Evolutionary conservation across 2,113 vertebrate genomes (phyloP), one percentile per base, ranked within the genome.

Genomic region (Gyps fulvus): DNA sequence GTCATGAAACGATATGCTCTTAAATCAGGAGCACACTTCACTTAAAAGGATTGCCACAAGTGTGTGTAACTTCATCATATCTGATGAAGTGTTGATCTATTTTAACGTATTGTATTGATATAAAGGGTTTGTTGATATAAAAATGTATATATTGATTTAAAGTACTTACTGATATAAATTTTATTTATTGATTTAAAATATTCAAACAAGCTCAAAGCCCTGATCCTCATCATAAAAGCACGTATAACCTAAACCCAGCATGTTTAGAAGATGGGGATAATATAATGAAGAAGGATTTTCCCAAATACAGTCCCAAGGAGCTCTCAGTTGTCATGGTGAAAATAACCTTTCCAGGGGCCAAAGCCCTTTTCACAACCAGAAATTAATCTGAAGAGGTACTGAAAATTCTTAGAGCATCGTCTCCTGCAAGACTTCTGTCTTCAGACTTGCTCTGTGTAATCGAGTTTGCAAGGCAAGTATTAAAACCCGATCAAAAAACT

Each of bases 181-280:
- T 54, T 71, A 26, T 57, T 81, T n/a, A 42, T 70, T 78, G 22
- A 45, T 5, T 52, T 43, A 36, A 79, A 49, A 16, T 54, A 6
- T 83, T 80, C 42, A 74, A 31, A 83, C 14, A 66, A 62, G 8
- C 1, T 87, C 15, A 67, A 80, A 76, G 4, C 10, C 16, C 21
- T 12, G 5, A 55, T 47, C 14, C 1, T 71, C 17, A 71, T 16
- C 15, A 43, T 76, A 86, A 58, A 71, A 42, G 1, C 15, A 26
- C 1, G 1, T 9, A 4, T 29, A 83, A 50, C 16, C 3, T 65
- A 73, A 12, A 45, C 11, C 5, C 10, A 66, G 18, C 0, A 20
- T 62, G 79, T 66, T 42, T 52, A 66, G 15, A 65, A 52, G 16
- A 47, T 36, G 2, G 6, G 3, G 12, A 14, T 34, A 81, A 16